A percentile compares a stretch with the other conserved stretches of the same genome.
Evolutionary conservation across 2,888 invertebrate genomes (phyloP).

Genomic region (Synergus itoensis): DNA sequence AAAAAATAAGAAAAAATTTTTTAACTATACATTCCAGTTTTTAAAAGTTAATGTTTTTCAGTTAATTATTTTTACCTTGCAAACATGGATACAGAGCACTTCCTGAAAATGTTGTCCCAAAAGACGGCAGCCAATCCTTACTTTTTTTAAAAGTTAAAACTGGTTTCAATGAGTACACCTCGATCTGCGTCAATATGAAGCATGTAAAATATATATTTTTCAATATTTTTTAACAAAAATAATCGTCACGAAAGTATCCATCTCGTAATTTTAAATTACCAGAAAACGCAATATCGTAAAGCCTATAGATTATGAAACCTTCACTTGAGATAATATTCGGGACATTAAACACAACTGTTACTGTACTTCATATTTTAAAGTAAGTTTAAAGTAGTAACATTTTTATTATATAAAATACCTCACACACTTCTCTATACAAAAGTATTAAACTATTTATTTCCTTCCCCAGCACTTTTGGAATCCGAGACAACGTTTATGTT

Average conservation of each 20-base stretch:
- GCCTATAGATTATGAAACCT: conserved; percentile 8
- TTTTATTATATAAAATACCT: conserved; percentile 36
- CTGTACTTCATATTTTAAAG: neutral
- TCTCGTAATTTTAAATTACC: neutral
- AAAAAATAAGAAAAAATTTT: neutral
- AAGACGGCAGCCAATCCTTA: neutral
- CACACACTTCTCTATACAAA: conserved; percentile 38
- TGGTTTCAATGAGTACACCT: conserved; percentile 13
- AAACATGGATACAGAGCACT: too few relatives aligned
- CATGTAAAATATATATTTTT: conserved; percentile 36
- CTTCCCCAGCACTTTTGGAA: conserved; percentile 21
- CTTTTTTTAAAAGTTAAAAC: neutral
- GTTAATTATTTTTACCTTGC: too few relatives aligned
- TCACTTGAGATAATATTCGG: conserved; percentile 9
- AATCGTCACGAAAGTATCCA: conserved; percentile 27
- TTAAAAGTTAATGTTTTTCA: too few relatives aligned
- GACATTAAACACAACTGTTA: neutral
- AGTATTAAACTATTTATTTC: conserved; percentile 32
- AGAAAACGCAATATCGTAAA: neutral
- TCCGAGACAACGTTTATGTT: neutral
- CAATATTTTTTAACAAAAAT: conserved; percentile 36
- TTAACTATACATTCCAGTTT: too few relatives aligned
- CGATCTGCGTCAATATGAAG: conserved; percentile 23
- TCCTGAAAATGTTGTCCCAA: too few relatives aligned
- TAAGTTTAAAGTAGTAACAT: conserved; percentile 16